These are phyloP conservation scores for Neoaliturus tenellus DNA, from an alignment of 2,888 invertebrate genomes.

Conservation along the genomic window DNA sequence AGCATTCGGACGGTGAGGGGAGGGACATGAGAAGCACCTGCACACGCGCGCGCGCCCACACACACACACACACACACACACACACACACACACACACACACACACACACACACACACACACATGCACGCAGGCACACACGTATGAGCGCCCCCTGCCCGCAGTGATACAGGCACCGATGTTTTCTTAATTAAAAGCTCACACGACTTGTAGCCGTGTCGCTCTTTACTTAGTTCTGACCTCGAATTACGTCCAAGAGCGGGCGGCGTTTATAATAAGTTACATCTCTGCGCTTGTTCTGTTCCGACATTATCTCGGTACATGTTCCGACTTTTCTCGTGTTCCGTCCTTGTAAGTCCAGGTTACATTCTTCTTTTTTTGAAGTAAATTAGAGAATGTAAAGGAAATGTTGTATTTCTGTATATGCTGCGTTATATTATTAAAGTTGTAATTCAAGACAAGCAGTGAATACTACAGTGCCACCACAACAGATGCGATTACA, in stretches of 20 bases:
- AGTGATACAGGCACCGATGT: background rate
- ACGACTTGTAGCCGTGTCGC: background rate
- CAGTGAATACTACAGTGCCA: too few relatives aligned
- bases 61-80: background rate
- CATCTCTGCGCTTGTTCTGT: background rate
- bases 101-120: background rate
- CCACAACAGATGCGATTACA: too few relatives aligned
- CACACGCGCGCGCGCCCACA: conserved; percentile 9
- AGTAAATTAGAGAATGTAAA: too few relatives aligned
- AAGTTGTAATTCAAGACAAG: too few relatives aligned
- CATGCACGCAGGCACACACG: background rate
- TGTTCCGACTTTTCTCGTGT: background rate
- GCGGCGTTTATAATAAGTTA: conserved; percentile 12
- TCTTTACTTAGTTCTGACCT: conserved; percentile 5
- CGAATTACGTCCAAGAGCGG: background rate
- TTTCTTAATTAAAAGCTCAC: conserved; percentile 40
- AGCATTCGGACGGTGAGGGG: conserved; percentile 49
- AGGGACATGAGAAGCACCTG: background rate
- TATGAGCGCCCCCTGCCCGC: too few relatives aligned
- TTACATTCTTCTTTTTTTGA: too few relatives aligned
- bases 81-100: background rate
- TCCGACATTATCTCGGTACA: background rate
- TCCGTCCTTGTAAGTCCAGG: background rate
- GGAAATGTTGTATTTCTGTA: too few relatives aligned
- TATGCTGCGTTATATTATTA: too few relatives aligned